Base-by-base conservation (phyloP, 1,140 invertebrate species). In the Mamestra configurata region DNA sequence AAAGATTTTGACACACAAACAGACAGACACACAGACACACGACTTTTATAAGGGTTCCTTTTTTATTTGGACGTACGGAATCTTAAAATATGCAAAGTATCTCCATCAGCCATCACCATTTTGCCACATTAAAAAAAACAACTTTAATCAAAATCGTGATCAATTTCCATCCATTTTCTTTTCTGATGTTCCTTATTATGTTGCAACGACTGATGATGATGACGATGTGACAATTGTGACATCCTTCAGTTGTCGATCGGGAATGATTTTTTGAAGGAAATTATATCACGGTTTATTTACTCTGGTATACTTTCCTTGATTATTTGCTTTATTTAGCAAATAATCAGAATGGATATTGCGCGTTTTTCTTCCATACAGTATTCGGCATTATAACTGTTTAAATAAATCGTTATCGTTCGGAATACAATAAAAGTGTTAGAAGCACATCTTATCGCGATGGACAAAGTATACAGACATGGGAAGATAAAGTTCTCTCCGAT, bases 311-410 rank as follows among this genome's bases (percentile, higher is more conserved):
- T n/a, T n/a, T n/a, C n/a, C n/a, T n/a, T n/a, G n/a, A n/a, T n/a
- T n/a, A n/a, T n/a, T n/a, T n/a, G n/a, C n/a, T n/a, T n/a, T n/a
- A n/a, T 61, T 18, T 13, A 35, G 59, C 27, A 61, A 61, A 37
- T 61, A 31, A 35, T 37, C 59, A 37, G 59, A 61, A 37, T 37
- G 10, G 1, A 61, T 27, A 61, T 61, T 61, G 59, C 31, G 31
- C 31, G 59, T 61, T 61, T 61, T 61, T 31, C 18, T 66, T 4
- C 43, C 37, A 66, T 18, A 37, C 27, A 64, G n/a, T 43, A 66
- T 66, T 66, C 37, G 43, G 37, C n/a, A 6, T 35, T 24, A 70
- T n/a, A 70, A 27, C 66, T n/a, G 37, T 70, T 49, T 49, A 70
- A 70, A 70, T 43, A 66, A 43, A 40, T 43, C 20, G 35, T 71